Evolutionary conservation across 2,888 invertebrate species (phyloP), one percentile per base, ranked within the genome.

Genomic region (Agapostemon virescens): DNA sequence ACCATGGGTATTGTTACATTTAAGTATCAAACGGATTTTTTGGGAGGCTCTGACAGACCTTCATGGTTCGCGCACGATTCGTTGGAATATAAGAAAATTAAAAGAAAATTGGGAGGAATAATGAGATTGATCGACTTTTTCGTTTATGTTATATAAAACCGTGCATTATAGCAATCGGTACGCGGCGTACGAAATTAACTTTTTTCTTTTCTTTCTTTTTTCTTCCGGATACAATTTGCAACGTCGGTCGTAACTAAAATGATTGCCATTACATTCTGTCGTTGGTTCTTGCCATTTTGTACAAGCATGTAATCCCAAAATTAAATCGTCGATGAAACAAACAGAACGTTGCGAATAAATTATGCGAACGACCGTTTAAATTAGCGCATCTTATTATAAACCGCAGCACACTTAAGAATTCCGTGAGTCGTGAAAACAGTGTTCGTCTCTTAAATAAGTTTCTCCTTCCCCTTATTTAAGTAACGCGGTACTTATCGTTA

Each of bases 381-480:
- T 74, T 45, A 73, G 52, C 71, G 79, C 77, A 80, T 49, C 76
- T 74, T 83, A 79, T 40, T 74, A 63, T 74, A 68, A 81, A 78
- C 33, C 77, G 76, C 55, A 38, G 52, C 26, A 71, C 63, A 71
- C 17, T 64, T 74, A 69, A 72, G 69, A 55, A 15, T 55, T 83
- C 55, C 73, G 30, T 30, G 61, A 77, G 7, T 17, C 67, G 69
- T 86, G 84, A n/a, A 76, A 84, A 79, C 84, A n/a, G n/a, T 88
- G 84, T 71, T 72, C 52, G 45, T 58, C 68, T 79, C 89, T 90
- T 89, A 90, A 89, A 89, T 90, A 90, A 88, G 85, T 84, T 49
- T 17, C 81, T 40, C n/a, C n/a, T 13, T 77, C 30, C 17, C 17
- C 58, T 77, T 36, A 20, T 71, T 81, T 89, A 90, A 89, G 89